Base-by-base conservation (phyloP, 1,140 invertebrate genomes). In the Calliphora vicina region DNA sequence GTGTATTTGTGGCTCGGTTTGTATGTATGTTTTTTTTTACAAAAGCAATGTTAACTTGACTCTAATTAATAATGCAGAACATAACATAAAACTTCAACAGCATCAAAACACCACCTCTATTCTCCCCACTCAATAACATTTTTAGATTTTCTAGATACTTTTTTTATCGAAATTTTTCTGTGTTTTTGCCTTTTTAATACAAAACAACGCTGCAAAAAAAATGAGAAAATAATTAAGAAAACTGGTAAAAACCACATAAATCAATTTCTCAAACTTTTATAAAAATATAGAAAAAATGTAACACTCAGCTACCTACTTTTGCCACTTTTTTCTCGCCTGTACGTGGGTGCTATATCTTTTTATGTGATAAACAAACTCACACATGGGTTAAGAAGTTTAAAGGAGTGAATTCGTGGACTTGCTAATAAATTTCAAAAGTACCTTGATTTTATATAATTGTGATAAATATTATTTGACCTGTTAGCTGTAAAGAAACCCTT, bases 151-250 rank as follows among this genome's bases (percentile, higher is more conserved):
- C 23, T 74, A 29, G 1, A 17, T 29, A 72, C 25, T 74, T 8
- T 29, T 9, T 17, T 17, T 26, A 35, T 26, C 72, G 29, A 4
- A 35, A 4, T 35, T 10, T 57, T 57, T 50, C 45, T 50, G 10
- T 15, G 13, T 57, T 57, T 15, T 57, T n/a, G 13, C 61, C n/a
- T 23, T 23, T n/a, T n/a, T n/a, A 23, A 67, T 23, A 67, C n/a
- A 23, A 67, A 67, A 67, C n/a, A 67, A 8, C 10, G 2, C n/a
- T 43, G 27, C 35, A 23, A 43, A 78, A 78, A 78, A 78, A 45
- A 43, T 78, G 74, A 43, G 74, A 78, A 78, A 78, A 78, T 78
- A 78, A 78, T 78, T 78, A 78, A 78, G 74, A 78, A 35, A 78
- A 78, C 74, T 78, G 74, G 35, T 20, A 43, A 78, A 78, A 78